These are phyloP conservation scores for Leptobrachium leishanense DNA, from an alignment of 2,113 vertebrate genomes.

Conservation along the genomic window DNA sequence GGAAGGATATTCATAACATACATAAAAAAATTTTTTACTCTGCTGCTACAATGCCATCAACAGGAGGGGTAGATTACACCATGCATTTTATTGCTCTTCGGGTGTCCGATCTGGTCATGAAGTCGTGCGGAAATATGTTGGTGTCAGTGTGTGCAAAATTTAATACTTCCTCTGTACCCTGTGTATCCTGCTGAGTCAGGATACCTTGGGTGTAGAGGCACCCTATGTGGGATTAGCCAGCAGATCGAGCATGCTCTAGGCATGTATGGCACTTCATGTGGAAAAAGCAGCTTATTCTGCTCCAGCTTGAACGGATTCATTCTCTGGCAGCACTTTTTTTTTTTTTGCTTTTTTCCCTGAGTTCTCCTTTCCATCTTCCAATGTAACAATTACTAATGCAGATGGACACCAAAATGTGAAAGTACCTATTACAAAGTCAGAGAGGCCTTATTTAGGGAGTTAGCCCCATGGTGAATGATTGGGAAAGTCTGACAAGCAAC, in stretches of 20 bases:
- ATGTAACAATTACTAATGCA: background rate
- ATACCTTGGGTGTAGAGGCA: background rate
- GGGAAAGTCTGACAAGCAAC: background rate
- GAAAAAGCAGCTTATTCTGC: too few relatives aligned
- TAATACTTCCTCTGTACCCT: background rate
- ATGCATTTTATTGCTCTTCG: background rate
- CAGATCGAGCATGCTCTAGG: too few relatives aligned
- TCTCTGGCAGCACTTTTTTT: too few relatives aligned
- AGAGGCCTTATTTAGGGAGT: constrained; percentile 20
- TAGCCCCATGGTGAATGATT: background rate
- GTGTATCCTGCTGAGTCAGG: background rate
- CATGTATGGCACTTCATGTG: too few relatives aligned
- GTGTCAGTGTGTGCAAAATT: background rate
- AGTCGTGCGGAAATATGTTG: background rate
- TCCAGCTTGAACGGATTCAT: too few relatives aligned
- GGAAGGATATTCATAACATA: background rate
- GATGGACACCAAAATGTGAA: background rate
- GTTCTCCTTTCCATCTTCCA: too few relatives aligned
- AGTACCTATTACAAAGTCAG: background rate
- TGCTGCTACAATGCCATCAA: background rate
- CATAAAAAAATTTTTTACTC: background rate
- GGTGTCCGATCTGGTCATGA: background rate
- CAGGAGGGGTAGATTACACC: background rate
- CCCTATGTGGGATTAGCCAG: too few relatives aligned
- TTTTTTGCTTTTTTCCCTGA: too few relatives aligned